Evolutionary conservation across 2,113 vertebrate genomes (phyloP), one percentile per base, ranked within the genome.

Genomic region (Barnardius zonarius): DNA sequence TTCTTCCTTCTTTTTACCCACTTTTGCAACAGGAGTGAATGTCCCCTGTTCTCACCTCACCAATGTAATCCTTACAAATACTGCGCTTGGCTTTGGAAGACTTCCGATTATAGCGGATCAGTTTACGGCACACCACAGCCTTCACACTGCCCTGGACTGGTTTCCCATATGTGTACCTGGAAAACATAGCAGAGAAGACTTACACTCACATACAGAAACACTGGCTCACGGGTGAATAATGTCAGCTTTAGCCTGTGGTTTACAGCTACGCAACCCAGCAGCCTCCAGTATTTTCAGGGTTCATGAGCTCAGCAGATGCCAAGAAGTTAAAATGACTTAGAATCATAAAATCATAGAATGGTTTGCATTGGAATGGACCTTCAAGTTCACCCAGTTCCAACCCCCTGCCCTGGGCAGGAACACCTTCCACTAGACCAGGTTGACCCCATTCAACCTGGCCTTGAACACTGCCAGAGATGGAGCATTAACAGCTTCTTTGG

Each of bases 111-210:
- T 95, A 92, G 43, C 5, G 75, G 48, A 79, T 14, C 3, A 67
- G 44, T 5, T 94, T 95, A 2, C 79, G 91, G 76, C 96, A 97
- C 37, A 97, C 94, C 70, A 51, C 72, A 5, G 54, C 83, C 78
- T 22, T 90, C 82, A 94, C 94, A 2, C 62, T 77, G 0, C 97
- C 94, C 39, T 23, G 84, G 27, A 95, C 94, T 33, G 89, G 78
- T 28, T 95, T 97, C 82, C 94, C 91, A 5, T 97, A 95, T 0
- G 88, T 97, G 93, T 97, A 97, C 83, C 96, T 97, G 85, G 59
- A 16, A 77, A 54, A 79, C 61, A 78, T 1, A 63, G 61, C 55
- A 92, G 22, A 81, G 17, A 43, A 20, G 17, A 43, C 46, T 94
- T 41, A 46, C 37, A 20, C n/a, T 79, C 15, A 24, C 33, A 54